Conservation (phyloP, 1,140 invertebrate genomes). For the Drosophila sechellia region DNA sequence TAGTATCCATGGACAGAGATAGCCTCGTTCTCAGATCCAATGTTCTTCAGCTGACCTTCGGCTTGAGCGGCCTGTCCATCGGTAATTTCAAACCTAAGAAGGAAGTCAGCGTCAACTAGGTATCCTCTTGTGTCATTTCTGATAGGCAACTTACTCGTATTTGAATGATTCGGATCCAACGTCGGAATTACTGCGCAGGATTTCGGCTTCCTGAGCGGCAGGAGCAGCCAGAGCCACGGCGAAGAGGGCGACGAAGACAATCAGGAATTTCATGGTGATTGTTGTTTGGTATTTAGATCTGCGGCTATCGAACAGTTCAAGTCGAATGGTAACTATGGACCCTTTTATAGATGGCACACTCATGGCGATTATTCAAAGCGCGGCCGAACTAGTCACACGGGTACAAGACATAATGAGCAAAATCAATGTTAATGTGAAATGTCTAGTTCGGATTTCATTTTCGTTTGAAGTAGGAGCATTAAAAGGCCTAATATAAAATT, state of each 20-base stretch:
- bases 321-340: constrained; percentile 39
- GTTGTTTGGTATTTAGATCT: constrained; percentile 33
- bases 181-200: constrained; percentile 14
- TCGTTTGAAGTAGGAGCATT: constrained; percentile 30
- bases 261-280: constrained; percentile 70
- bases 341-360: constrained; percentile 42
- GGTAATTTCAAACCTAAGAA: constrained; percentile 44
- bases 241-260: constrained; percentile 73
- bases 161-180: constrained; percentile 42
- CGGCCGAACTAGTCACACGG: constrained; percentile 42
- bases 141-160: constrained; percentile 41
- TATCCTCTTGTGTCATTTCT: not conserved
- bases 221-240: constrained; percentile 58
- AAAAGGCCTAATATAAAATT: constrained; percentile 37
- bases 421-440: constrained; percentile 42
- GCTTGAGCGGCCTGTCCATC: constrained; percentile 34
- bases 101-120: not conserved
- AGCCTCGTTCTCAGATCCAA: constrained; percentile 62
- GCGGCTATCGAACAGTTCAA: constrained; percentile 38
- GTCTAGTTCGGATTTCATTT: constrained; percentile 41
- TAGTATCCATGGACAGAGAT: constrained; percentile 86
- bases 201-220: fast-evolving
- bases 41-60: constrained; percentile 30
- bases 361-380: constrained; percentile 32
- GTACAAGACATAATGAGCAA: constrained; percentile 41